Conservation (phyloP, 2,113 vertebrate genomes). For the Alectura lathami region DNA sequence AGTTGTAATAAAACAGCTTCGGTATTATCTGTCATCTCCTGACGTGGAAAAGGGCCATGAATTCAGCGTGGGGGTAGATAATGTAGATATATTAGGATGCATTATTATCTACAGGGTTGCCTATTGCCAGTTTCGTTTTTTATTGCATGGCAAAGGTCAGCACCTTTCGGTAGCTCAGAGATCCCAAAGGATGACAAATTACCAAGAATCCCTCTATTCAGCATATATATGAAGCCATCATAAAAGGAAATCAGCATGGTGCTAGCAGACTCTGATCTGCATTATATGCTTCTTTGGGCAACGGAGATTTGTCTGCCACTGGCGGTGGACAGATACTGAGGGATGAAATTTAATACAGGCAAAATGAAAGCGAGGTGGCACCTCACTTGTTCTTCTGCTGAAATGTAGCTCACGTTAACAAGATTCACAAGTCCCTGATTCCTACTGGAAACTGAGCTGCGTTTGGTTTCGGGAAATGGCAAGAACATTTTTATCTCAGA, state of each 20-base stretch:
- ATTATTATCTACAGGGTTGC: background rate
- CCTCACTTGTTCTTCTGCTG: background rate
- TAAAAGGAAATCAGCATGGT: background rate
- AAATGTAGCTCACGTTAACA: background rate
- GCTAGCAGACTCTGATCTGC: background rate
- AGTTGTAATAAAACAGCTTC: background rate
- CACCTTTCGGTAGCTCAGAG: slow-evolving; percentile 11
- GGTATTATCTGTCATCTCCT: background rate
- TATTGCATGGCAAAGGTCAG: slow-evolving; percentile 16
- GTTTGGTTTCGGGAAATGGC: background rate
- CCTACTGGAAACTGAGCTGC: background rate
- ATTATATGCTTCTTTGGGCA: background rate
- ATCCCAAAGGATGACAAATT: background rate
- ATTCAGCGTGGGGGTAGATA: background rate
- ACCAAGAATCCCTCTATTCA: background rate
- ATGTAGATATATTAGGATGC: background rate
- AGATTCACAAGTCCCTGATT: background rate
- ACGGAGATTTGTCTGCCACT: background rate
- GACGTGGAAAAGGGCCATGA: background rate
- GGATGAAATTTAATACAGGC: background rate
- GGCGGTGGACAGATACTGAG: background rate
- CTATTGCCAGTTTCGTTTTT: slow-evolving; percentile 3
- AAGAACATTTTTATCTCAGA: slow-evolving; percentile 6
- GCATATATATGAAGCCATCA: background rate
- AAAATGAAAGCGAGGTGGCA: background rate